Base-by-base conservation (phyloP, 2,888 invertebrate genomes). In the Reticulitermes lucifugus region DNA sequence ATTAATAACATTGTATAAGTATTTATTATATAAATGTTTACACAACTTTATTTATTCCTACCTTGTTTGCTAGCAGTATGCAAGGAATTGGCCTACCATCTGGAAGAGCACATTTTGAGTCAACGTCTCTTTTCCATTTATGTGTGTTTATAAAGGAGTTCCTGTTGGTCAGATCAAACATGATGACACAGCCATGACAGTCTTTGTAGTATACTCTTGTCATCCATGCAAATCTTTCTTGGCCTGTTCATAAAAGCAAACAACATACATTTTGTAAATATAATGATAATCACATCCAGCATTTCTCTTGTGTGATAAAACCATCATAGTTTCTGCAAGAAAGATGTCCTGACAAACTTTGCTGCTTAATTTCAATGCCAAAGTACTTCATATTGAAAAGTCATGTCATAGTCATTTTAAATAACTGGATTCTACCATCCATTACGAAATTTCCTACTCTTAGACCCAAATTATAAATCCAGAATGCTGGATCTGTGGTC, bases 221-320 rank as follows among this genome's bases (percentile, higher is more conserved):
- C 93, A 93, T 93, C 91, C 93, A 93, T 3, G 93, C 93, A 88
- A 93, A 93, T 86, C 93, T 88, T 87, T 93, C 93, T 89, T 93
- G 93, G 82, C 93, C 93, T 93, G 29, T 84, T 80, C 55, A 51
- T 51, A 29, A 60, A 82, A n/a, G 77, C 55, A 55, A 51, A 18
- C 14, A 18, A 55, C 55, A 14, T 18, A 55, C 18, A 83, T 14
- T 2, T 55, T 55, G 55, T 71, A 79, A 83, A 86, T 77, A 29
- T 79, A 81, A 79, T n/a, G 6, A 25, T 55, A 18, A 18, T 55
- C 18, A 5, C 5, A 18, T 4, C 14, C 18, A 18, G 18, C 1
- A 55, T 51, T 9, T 51, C 2, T 55, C 14, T 55, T 55, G 5
- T 12, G 18, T 18, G 14, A 18, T 18, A 55, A 55, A 55, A 55